These are phyloP conservation scores for Coenonympha arcania DNA, from an alignment of 2,888 invertebrate species.

Conservation along the genomic window DNA sequence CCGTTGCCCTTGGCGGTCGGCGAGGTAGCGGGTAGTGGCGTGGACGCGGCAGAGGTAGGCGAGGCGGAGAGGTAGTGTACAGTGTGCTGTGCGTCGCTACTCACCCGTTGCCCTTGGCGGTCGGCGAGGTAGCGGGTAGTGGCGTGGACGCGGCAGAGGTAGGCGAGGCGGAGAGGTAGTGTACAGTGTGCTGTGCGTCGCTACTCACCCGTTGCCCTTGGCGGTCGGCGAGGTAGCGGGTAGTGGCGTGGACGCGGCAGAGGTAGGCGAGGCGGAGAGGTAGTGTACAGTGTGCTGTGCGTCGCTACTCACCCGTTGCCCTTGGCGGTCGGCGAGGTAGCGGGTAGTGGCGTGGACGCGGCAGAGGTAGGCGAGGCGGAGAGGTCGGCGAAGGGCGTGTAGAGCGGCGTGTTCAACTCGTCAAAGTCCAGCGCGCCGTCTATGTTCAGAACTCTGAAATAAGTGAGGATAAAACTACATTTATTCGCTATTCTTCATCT, in stretches of 20 bases:
- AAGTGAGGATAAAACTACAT: neutral
- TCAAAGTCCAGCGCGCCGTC: conserved; percentile 86
- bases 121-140: conserved; percentile 10
- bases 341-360: conserved; percentile 6
- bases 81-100: neutral
- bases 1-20: conserved; percentile 1
- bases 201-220: conserved; percentile 7
- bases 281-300: neutral
- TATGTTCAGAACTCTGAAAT: conserved; percentile 76
- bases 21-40: conserved; percentile 11
- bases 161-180: neutral
- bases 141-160: too few species aligned
- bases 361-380: conserved; percentile 8
- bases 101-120: neutral
- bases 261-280: conserved; percentile 4
- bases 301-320: conserved; percentile 3
- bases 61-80: neutral
- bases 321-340: conserved; percentile 3
- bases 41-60: too few species aligned
- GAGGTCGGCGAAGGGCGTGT: conserved; percentile 40
- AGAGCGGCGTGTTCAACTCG: conserved; percentile 79
- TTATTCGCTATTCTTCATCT: too few species aligned
- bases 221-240: neutral
- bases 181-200: neutral
- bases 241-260: conserved; percentile 4